Percentiles rank a stretch among this genome's conserved stretches.
phyloP scores from a whole-genome alignment of 2,888 invertebrate species.

The Dyspetes luteomarginatus region DNA sequence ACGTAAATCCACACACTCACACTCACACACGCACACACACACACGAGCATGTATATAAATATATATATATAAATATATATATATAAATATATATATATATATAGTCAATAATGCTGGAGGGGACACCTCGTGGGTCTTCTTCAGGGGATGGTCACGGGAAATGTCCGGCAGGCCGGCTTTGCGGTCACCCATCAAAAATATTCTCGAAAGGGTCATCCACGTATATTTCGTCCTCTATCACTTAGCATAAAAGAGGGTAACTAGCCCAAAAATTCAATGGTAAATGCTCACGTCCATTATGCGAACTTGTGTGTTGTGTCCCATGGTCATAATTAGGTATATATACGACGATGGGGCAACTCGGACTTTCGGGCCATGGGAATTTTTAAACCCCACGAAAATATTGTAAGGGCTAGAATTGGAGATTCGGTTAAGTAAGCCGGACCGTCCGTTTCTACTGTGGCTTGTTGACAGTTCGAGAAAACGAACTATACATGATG shows the following conservation, averaged over 20 bases:
- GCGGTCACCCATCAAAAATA: constrained; percentile 58
- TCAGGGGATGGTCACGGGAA: constrained; percentile 75
- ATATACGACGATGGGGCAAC: constrained; percentile 58
- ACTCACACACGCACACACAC: too few relatives aligned
- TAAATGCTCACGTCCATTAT: constrained; percentile 54
- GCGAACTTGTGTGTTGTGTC: constrained; percentile 76
- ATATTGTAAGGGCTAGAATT: constrained; percentile 1
- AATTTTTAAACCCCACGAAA: constrained; percentile 72
- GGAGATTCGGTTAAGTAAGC: constrained; percentile 3
- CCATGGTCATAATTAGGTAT: constrained; percentile 82
- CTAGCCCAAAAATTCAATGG: constrained; percentile 64
- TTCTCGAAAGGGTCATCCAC: constrained; percentile 67
- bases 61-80: too few relatives aligned
- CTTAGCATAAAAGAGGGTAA: constrained; percentile 64
- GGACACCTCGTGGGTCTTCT: constrained; percentile 60
- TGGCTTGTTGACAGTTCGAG: constrained; percentile 38
- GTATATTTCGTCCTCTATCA: constrained; percentile 52
- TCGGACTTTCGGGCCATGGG: constrained; percentile 77
- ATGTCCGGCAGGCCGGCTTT: constrained; percentile 76
- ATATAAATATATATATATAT: constrained; percentile 6
- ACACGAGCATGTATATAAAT: too few relatives aligned
- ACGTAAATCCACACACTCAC: too few relatives aligned
- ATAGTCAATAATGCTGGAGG: not conserved
- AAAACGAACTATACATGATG: not conserved
- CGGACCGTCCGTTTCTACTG: constrained; percentile 63